A percentile compares a stretch with the other conserved stretches of the same genome.
These are phyloP conservation scores for Cepaea nemoralis DNA, from an alignment of 1,140 invertebrate genomes.

Conservation along the genomic window DNA sequence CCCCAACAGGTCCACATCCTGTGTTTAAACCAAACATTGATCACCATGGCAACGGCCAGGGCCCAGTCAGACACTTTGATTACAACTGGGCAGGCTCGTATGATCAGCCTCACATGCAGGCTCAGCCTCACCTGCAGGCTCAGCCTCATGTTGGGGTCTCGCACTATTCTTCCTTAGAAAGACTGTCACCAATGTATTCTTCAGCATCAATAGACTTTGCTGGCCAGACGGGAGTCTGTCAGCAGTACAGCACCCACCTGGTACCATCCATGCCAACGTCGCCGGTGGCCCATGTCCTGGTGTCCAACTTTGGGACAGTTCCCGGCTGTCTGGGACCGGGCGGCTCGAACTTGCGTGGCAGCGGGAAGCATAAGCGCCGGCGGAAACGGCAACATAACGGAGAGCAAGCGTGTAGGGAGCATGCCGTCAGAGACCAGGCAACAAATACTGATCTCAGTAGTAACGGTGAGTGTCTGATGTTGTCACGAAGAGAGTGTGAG, in stretches of 20 bases:
- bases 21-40: constrained; percentile 7
- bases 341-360: neutral
- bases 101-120: too few relatives aligned
- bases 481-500: too few relatives aligned
- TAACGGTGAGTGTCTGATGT: constrained; percentile 68
- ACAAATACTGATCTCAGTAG: constrained; percentile 70
- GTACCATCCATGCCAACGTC: constrained; percentile 1
- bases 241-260: neutral
- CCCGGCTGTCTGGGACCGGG: neutral
- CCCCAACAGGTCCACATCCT: neutral
- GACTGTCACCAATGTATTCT: constrained; percentile 8
- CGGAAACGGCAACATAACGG: constrained; percentile 49
- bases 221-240: neutral
- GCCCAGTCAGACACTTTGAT: constrained; percentile 7
- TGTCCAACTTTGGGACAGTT: neutral
- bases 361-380: constrained; percentile 60
- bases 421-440: constrained; percentile 57
- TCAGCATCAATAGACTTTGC: neutral
- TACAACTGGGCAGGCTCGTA: constrained; percentile 10
- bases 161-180: neutral
- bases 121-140: too few relatives aligned
- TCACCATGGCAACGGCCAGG: neutral
- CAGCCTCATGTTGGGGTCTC: neutral
- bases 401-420: constrained; percentile 45
- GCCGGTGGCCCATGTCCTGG: neutral